These are phyloP conservation scores for fruit fly (Drosophila melanogaster) DNA, from an alignment of 1,140 invertebrate species.

Conservation along the genomic window Release_6_plus_ISO1_MT NT_033777.3:29336501-29337000, in stretches of 20 bases:
- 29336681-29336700: background rate
- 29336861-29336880: conserved; percentile 15
- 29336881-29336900: conserved; percentile 4
- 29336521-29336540: conserved; percentile 77
- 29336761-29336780: background rate
- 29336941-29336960: conserved; percentile 8
- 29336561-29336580: background rate
- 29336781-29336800: background rate
- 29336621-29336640: background rate
- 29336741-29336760: too few species aligned
- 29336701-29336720: too few species aligned
- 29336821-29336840: conserved; percentile 40
- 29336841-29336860: conserved; percentile 29
- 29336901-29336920: conserved; percentile 7
- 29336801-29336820: conserved; percentile 4
- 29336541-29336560: conserved; percentile 49
- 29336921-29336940: background rate
- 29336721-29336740: too few species aligned
- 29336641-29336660: background rate
- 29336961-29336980: conserved; percentile 63
- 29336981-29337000: conserved; percentile 26
- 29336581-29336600: background rate
- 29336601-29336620: background rate
- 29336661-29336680: too few species aligned
- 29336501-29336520: conserved; percentile 82